Evolutionary conservation across 2,797 vertebrate species (phyloP), one percentile per base, ranked within the genome.

Genomic region (Xenopus petersii): DNA sequence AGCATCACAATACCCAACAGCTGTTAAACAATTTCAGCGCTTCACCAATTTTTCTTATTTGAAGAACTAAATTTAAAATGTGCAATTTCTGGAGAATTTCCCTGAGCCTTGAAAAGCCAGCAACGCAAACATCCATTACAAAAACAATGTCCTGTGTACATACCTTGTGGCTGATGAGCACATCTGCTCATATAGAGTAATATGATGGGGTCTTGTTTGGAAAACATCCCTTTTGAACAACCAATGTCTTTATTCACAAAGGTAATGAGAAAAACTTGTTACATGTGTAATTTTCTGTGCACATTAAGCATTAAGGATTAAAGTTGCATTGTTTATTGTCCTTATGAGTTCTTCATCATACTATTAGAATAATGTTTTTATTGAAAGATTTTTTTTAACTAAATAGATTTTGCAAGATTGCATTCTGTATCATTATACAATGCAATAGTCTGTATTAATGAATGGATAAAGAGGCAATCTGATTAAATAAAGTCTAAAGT

Each of bases 21-120:
- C 54, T 74, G 67, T 74, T 74, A 47, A 47, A 33, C 51, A 24
- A 74, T 79, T 74, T 65, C 47, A 66, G 55, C 47, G 62, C 54
- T 79, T 79, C 60, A 79, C 36, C 46, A 60, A 42, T 33, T 78
- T 78, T 78, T 78, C 75, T 51, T 73, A 78, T 73, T 68, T 64
- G 65, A 64, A 61, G 21, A 60, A 55, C 71, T 66, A 74, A 15
- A 73, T 70, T 70, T 69, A 65, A 59, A 30, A 78, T 63, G 42
- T 60, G 56, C 56, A 70, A 60, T 60, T 60, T 70, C 55, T 70
- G 36, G 60, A 64, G 42, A 65, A 74, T 79, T 74, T 79, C 71
- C 47, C 67, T 66, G 55, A 30, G 66, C 42, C 71, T 54, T 64
- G 60, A 70, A n/a, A 21, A 65, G 10, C 59, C 59, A 68, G 54